These are phyloP conservation scores for Adelphocoris suturalis DNA, from an alignment of 2,888 invertebrate genomes.

Conservation along the genomic window DNA sequence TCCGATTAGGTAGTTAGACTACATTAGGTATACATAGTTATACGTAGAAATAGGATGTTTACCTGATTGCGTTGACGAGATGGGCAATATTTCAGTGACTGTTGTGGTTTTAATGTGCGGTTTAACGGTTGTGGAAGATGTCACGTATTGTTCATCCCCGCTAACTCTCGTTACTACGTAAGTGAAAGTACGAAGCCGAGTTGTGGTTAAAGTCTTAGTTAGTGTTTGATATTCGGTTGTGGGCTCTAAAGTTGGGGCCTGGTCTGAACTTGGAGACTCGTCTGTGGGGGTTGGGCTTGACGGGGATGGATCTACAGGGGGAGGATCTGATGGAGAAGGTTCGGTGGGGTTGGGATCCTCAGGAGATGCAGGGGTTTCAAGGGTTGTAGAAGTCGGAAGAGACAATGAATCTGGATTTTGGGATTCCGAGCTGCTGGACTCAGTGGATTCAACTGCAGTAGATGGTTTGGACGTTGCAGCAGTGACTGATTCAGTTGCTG, in stretches of 20 bases:
- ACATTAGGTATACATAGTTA: too few species aligned
- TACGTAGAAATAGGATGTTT: not conserved
- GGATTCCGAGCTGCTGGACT: not conserved
- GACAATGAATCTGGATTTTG: not conserved
- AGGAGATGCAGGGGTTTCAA: not conserved
- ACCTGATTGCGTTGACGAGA: constrained; percentile 75
- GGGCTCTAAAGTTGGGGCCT: not conserved
- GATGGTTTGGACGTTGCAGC: not conserved
- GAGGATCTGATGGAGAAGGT: not conserved
- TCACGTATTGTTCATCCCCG: constrained; percentile 83
- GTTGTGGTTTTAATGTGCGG: constrained; percentile 82
- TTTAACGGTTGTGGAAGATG: constrained; percentile 83
- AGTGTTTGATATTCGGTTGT: constrained; percentile 75
- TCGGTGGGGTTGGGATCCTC: not conserved
- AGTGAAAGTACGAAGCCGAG: constrained; percentile 83
- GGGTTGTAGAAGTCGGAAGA: not conserved
- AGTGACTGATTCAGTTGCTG: not conserved
- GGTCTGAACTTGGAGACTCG: not conserved
- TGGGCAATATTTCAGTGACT: constrained; percentile 81
- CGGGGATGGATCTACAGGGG: constrained; percentile 75
- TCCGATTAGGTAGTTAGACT: too few species aligned
- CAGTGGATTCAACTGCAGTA: not conserved
- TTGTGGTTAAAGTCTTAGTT: constrained; percentile 80
- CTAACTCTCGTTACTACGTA: constrained; percentile 85
- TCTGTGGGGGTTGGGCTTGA: constrained; percentile 80